Conservation (phyloP, 2,797 vertebrate species). For the Liparis tanakae region DNA sequence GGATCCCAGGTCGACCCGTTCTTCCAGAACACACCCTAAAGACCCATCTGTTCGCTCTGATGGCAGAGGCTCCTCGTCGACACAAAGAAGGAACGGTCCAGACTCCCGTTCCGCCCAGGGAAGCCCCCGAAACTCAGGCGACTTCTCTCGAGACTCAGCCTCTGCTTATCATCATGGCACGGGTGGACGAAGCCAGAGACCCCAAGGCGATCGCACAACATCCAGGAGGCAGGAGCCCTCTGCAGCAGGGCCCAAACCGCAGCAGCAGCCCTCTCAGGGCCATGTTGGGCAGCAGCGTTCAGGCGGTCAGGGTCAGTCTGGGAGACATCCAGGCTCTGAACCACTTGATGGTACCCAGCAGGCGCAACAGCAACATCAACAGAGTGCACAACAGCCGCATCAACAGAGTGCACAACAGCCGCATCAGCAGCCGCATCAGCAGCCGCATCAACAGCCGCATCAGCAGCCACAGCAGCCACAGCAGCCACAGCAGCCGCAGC, state of each 20-base stretch:
- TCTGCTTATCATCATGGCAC: conserved; percentile 87
- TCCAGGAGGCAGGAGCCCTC: conserved; percentile 81
- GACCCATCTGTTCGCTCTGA: conserved; percentile 88
- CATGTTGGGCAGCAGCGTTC: conserved; percentile 76
- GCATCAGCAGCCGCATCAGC: conserved; percentile 64
- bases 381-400: conserved; percentile 55
- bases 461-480: conserved; percentile 72
- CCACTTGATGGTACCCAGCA: conserved; percentile 71
- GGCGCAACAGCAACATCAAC: conserved; percentile 56
- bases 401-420: conserved; percentile 60
- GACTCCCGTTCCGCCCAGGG: conserved; percentile 83
- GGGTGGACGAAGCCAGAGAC: conserved; percentile 87
- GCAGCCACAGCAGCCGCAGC: conserved; percentile 67
- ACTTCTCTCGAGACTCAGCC: conserved; percentile 87
- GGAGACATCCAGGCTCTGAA: conserved; percentile 78
- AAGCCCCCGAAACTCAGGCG: conserved; percentile 86
- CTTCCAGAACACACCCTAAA: conserved; percentile 90
- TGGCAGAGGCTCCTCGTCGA: conserved; percentile 81
- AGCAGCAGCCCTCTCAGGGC: conserved; percentile 72
- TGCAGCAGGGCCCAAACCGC: conserved; percentile 76
- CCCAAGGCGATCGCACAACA: conserved; percentile 76
- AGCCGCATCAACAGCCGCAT: conserved; percentile 67
- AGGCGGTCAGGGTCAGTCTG: conserved; percentile 71
- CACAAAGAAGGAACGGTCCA: conserved; percentile 86
- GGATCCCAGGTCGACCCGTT: conserved; percentile 87